Evolutionary conservation across 2,797 vertebrate genomes (phyloP), one percentile per base, ranked within the genome.

Genomic region (Sebastes vulpes): DNA sequence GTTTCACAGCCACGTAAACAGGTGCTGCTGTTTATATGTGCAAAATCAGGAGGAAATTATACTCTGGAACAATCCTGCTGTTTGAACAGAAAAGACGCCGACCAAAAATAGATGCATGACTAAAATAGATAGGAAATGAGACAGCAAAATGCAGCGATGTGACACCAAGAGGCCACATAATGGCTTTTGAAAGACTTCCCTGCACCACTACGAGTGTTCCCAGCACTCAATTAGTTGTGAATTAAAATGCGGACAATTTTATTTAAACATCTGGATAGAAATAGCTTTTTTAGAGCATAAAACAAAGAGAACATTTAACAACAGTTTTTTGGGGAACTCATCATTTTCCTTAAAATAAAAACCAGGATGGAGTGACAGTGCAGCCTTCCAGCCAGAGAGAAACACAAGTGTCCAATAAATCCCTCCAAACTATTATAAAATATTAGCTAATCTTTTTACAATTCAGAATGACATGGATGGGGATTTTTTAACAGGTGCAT

Each of bases 401-500:
- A 80, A 72, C 71, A 78, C 71, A 60, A 67, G 31, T 80, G 68
- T 72, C 77, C 69, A 71, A 64, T 82, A 86, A 92, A 89, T 89
- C 86, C 85, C 79, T 31, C 65, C 58, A 64, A 83, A 89, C 86
- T 84, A 72, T 89, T 85, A 69, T 69, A 64, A 90, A 91, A 92
- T 90, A 92, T 90, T 89, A 84, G 85, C 67, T 89, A 81, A 93
- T 93, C 89, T 89, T 83, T 84, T 79, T 71, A 85, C 84, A 89
- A 84, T 89, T 89, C 78, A 82, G 59, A 89, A 87, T 77, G 80
- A 84, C 85, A 93, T 60, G 79, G 90, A 79, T 70, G 76, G 79
- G 85, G 76, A 87, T 91, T 89, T 90, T 92, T 91, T 72, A 89
- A 89, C 90, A 85, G 89, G 83, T 92, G 83, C 83, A 90, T 88